phyloP scores from a whole-genome alignment of 2,113 vertebrate species.

The Hemicordylus capensis region DNA sequence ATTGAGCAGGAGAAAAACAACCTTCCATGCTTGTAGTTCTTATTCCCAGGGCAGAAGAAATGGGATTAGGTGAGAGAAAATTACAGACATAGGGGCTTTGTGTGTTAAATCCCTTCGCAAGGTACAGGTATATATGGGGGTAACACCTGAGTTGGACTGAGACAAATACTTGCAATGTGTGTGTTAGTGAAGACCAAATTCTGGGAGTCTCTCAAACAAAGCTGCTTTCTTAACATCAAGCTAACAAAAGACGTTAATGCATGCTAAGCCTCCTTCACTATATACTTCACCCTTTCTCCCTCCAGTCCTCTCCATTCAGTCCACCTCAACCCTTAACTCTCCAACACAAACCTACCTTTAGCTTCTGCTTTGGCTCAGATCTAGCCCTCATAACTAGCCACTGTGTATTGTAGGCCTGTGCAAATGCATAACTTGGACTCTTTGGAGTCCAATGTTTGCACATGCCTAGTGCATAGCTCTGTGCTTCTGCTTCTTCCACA shows the following conservation, averaged over 20 bases:
- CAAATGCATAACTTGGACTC: too few relatives aligned
- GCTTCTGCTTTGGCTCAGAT: neutral
- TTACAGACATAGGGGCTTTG: neutral
- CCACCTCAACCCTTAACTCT: too few relatives aligned
- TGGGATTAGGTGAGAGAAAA: neutral
- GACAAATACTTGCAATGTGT: neutral
- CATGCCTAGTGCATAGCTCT: neutral
- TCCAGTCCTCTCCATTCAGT: too few relatives aligned
- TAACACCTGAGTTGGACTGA: neutral
- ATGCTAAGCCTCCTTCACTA: too few relatives aligned
- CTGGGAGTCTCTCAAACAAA: too few relatives aligned
- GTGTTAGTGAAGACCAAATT: too few relatives aligned
- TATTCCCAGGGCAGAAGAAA: neutral
- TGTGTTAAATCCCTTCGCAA: neutral
- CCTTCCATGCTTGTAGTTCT: neutral
- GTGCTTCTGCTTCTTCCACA: neutral
- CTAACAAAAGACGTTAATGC: too few relatives aligned
- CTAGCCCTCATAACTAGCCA: neutral
- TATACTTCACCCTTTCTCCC: too few relatives aligned
- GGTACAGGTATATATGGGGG: neutral
- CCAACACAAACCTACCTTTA: neutral
- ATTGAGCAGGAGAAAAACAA: neutral
- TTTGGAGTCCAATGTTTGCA: too few relatives aligned
- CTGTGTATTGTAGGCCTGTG: too few relatives aligned
- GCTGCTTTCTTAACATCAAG: too few relatives aligned